Evolutionary conservation across 2,888 invertebrate species (phyloP).

Genomic region (Cabera pusaria): DNA sequence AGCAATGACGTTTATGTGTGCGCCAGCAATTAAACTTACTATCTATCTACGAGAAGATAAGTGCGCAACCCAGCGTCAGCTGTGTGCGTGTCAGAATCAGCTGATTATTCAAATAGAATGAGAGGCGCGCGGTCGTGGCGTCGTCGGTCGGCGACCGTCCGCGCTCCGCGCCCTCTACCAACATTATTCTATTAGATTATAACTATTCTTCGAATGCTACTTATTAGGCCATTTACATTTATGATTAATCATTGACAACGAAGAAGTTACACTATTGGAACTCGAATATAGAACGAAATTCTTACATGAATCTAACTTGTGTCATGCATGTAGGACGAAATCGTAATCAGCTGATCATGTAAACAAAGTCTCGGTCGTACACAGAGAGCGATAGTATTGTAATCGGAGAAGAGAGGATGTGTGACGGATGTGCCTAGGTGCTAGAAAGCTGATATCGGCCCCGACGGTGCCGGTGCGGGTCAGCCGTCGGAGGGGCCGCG

Average conservation of each 20-base stretch:
- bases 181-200: conserved; percentile 16
- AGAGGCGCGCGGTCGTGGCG: conserved; percentile 53
- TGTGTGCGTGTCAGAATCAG: conserved; percentile 83
- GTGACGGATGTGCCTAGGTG: no score
- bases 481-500: conserved; percentile 16
- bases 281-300: conserved; percentile 28
- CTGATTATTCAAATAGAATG: conserved; percentile 83
- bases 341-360: conserved; percentile 77
- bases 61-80: conserved; percentile 73
- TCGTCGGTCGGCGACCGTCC: conserved; percentile 64
- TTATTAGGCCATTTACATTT: conserved; percentile 8
- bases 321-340: no score
- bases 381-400: conserved; percentile 11
- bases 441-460: neutral
- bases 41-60: conserved; percentile 61
- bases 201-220: conserved; percentile 6
- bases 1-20: conserved; percentile 45
- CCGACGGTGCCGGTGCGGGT: neutral
- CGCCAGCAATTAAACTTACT: conserved; percentile 42
- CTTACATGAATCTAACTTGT: conserved; percentile 57
- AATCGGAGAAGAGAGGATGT: no score
- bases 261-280: no score
- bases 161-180: conserved; percentile 27
- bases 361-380: conserved; percentile 58
- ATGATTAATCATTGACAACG: conserved; percentile 13